A percentile compares a stretch with the other conserved stretches of the same genome.
phyloP scores from a whole-genome alignment of 2,113 vertebrate species.

The Poicephalus meyeri region DNA sequence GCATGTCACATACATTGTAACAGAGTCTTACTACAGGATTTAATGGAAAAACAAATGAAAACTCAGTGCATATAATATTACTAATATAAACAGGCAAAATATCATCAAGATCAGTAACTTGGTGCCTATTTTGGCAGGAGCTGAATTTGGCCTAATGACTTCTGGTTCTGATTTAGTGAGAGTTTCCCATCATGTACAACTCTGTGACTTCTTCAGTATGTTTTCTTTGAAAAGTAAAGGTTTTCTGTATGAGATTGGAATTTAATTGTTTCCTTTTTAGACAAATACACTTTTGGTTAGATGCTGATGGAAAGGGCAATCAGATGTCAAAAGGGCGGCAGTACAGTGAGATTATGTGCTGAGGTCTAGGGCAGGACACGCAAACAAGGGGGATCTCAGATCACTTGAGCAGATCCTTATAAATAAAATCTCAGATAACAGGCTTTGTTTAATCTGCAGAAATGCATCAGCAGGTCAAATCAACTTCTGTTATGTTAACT shows the following conservation, averaged over 20 bases:
- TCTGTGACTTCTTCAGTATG: constrained; percentile 39
- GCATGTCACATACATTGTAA: background rate
- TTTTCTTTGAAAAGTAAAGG: constrained; percentile 76
- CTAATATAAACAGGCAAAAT: background rate
- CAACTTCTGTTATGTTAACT: constrained; percentile 68
- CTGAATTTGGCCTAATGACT: constrained; percentile 15
- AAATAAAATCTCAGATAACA: constrained; percentile 69
- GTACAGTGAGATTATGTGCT: constrained; percentile 67
- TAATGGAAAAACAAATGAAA: constrained; percentile 37
- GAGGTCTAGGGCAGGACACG: constrained; percentile 67
- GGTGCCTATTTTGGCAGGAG: constrained; percentile 2
- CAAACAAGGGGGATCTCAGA: constrained; percentile 62
- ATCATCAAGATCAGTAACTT: background rate
- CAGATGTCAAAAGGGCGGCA: constrained; percentile 66
- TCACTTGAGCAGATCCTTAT: constrained; percentile 50
- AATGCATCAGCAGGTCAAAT: constrained; percentile 56
- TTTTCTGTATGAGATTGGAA: constrained; percentile 69
- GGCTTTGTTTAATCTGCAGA: constrained; percentile 66
- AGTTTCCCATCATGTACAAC: background rate
- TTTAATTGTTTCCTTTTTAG: constrained; percentile 86
- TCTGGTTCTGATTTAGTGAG: constrained; percentile 29
- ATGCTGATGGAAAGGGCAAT: constrained; percentile 75
- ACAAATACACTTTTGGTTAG: constrained; percentile 80
- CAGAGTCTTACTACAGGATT: background rate
- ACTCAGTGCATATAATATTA: background rate